Percentiles rank a stretch among this genome's conserved stretches.
phyloP scores from a whole-genome alignment of 2,113 vertebrate genomes.

The Chloropsis cyanopogon region DNA sequence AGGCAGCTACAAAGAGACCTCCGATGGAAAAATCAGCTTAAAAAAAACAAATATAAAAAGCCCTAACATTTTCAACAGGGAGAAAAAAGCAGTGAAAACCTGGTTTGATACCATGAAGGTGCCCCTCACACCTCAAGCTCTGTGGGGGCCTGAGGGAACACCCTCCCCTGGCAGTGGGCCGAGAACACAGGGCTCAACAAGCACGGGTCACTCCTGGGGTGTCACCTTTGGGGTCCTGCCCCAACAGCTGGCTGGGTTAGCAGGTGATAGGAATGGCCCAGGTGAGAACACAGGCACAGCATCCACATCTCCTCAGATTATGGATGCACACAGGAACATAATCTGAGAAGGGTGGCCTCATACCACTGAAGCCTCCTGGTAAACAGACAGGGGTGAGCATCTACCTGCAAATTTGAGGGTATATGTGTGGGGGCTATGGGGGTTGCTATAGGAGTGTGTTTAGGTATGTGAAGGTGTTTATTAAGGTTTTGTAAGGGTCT shows the following conservation, averaged over 20 bases:
- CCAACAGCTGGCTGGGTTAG: neutral
- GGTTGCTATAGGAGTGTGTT: neutral
- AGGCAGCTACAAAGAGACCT: neutral
- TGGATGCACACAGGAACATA: neutral
- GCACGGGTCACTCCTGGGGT: rapidly evolving
- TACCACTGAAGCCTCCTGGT: neutral
- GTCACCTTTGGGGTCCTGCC: neutral
- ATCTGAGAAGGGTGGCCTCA: neutral
- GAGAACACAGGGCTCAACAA: neutral
- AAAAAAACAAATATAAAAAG: neutral
- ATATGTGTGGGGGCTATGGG: too few species aligned
- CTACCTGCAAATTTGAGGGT: neutral
- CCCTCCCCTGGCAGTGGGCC: neutral
- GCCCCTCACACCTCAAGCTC: neutral
- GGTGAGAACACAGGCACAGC: neutral
- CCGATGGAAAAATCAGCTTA: neutral
- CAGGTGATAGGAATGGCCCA: rapidly evolving
- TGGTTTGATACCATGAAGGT: neutral
- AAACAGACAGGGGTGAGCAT: neutral
- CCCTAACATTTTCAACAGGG: neutral
- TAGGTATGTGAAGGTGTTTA: neutral
- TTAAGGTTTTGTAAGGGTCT: neutral
- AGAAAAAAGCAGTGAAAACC: neutral
- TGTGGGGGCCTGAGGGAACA: neutral
- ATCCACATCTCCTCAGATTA: neutral